A percentile compares a stretch with the other conserved stretches of the same genome.
phyloP scores from a whole-genome alignment of 1,140 invertebrate species.

The Anoplolepis gracilipes region DNA sequence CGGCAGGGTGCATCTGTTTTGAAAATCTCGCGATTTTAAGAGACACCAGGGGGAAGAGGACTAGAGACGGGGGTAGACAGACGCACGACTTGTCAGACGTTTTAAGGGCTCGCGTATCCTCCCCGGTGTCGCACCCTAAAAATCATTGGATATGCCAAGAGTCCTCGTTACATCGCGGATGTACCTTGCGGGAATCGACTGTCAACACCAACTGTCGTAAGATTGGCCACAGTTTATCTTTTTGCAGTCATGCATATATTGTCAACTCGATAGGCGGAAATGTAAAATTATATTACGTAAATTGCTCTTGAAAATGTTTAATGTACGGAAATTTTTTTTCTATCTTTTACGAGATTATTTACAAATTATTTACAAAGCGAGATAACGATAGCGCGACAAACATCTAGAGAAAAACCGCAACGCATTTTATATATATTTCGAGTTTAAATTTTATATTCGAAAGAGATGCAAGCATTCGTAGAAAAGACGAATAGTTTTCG shows the following conservation, averaged over 20 bases:
- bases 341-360: neutral
- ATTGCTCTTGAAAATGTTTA: neutral
- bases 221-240: neutral
- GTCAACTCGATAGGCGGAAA: neutral
- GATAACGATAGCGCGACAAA: neutral
- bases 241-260: constrained; percentile 11
- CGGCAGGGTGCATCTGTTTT: constrained; percentile 82
- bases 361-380: too few species aligned
- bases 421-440: neutral
- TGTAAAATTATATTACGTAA: neutral
- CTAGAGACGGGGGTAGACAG: neutral
- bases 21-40: constrained; percentile 77
- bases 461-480: neutral
- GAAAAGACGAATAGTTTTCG: neutral
- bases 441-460: neutral
- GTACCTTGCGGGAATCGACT: constrained; percentile 34
- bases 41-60: constrained; percentile 54
- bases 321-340: neutral
- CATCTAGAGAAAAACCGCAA: neutral
- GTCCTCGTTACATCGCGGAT: constrained; percentile 33
- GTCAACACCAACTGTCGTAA: constrained; percentile 39
- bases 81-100: constrained; percentile 72
- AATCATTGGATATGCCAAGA: constrained; percentile 63
- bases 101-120: constrained; percentile 67
- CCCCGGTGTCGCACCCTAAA: constrained; percentile 41